Conservation (phyloP, 2,113 vertebrate species). For the Hemiscyllium ocellatum region DNA sequence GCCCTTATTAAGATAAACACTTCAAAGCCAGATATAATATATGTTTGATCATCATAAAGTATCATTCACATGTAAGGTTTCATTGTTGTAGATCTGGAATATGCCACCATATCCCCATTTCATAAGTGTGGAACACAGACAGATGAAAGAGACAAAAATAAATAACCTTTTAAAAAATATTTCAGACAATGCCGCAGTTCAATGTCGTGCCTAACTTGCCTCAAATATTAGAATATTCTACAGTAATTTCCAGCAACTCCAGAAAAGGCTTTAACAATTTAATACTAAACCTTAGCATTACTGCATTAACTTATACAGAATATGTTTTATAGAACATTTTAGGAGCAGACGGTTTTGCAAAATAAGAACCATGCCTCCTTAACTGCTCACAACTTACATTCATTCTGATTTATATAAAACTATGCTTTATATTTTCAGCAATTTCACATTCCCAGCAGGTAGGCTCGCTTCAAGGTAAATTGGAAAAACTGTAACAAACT, state of each 20-base stretch:
- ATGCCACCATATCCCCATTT: not conserved
- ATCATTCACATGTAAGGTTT: not conserved
- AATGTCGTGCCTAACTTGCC: not conserved
- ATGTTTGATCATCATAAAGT: not conserved
- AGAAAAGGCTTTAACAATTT: not conserved
- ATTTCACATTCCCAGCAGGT: not conserved
- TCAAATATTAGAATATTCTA: not conserved
- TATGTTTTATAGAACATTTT: not conserved
- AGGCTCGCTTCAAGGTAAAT: not conserved
- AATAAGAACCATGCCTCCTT: not conserved
- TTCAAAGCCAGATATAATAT: not conserved
- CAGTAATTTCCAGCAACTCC: not conserved
- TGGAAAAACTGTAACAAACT: not conserved
- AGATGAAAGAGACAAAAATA: not conserved
- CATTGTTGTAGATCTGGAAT: not conserved
- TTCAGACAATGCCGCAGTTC: not conserved
- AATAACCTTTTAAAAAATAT: not conserved
- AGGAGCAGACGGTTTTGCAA: not conserved
- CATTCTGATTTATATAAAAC: not conserved
- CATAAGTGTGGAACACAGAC: not conserved
- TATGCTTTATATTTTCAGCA: not conserved
- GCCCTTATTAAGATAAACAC: not conserved
- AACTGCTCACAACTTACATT: not conserved
- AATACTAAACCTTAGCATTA: not conserved
- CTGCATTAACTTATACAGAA: not conserved